Evolutionary conservation across 64 coral and sea anemone genomes (phyloP).

Genomic region (Stichodactyla mertensii): DNA sequence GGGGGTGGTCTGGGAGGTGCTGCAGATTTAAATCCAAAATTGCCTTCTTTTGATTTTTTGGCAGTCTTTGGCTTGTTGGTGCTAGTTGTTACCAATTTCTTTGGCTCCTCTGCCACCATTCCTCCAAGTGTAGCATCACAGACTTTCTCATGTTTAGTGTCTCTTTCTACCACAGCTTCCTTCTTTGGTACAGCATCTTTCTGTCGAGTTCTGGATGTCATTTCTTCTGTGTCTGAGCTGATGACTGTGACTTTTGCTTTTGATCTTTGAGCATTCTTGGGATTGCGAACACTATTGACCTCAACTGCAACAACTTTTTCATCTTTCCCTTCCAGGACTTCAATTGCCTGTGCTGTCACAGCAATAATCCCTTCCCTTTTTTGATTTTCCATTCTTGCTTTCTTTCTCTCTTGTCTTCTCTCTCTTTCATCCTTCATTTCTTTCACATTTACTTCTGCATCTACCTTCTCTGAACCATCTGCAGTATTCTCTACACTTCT

Average conservation of each 20-base stretch:
- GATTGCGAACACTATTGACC: not conserved
- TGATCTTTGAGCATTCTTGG: not conserved
- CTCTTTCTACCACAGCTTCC: not conserved
- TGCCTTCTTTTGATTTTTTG: not conserved
- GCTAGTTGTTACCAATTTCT: not conserved
- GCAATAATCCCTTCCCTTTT: constrained; percentile 1
- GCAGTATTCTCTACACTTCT: not conserved
- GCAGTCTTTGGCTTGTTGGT: not conserved
- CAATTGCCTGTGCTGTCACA: constrained; percentile 25
- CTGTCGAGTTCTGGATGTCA: not conserved
- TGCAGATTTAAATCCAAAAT: not conserved
- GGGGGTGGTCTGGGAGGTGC: not conserved
- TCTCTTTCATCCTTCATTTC: not conserved
- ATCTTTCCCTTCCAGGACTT: not conserved
- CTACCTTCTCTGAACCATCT: not conserved
- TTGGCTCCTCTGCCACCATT: not conserved
- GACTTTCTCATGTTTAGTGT: not conserved
- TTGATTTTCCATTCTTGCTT: constrained; percentile 3
- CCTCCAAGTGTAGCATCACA: not conserved
- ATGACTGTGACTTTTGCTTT: not conserved
- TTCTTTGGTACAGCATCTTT: not conserved
- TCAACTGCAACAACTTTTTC: not conserved
- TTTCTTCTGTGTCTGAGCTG: not conserved
- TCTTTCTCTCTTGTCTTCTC: not conserved
- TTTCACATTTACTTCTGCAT: not conserved